phyloP scores from a whole-genome alignment of 2,888 invertebrate species.

The Gonocerus acuteangulatus region DNA sequence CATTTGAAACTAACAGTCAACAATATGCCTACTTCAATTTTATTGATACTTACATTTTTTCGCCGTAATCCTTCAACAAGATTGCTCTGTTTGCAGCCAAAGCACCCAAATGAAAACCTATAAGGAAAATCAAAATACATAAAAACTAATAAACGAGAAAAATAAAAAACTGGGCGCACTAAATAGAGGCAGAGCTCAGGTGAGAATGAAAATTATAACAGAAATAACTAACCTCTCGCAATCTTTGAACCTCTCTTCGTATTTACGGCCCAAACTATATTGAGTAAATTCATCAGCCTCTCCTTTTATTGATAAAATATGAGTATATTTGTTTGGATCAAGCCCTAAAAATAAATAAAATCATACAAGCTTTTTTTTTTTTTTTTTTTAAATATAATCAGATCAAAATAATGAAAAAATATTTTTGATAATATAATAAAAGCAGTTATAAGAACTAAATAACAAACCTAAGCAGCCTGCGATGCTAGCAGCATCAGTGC shows the following conservation, averaged over 20 bases:
- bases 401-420: not conserved
- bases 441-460: not conserved
- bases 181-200: not conserved
- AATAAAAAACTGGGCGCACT: too few relatives aligned
- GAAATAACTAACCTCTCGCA: conserved; percentile 45
- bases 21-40: too few relatives aligned
- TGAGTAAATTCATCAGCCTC: conserved; percentile 39
- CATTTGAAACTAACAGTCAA: too few relatives aligned
- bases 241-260: conserved; percentile 50
- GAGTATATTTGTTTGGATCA: conserved; percentile 46
- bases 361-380: not conserved
- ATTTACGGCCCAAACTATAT: conserved; percentile 41
- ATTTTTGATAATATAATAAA: not conserved
- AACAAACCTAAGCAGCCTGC: conserved; percentile 75
- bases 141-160: too few relatives aligned
- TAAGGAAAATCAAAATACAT: conserved; percentile 30
- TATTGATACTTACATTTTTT: conserved; percentile 7
- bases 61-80: conserved; percentile 21
- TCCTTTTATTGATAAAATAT: conserved; percentile 32
- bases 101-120: conserved; percentile 58
- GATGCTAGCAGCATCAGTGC: conserved; percentile 80
- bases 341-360: conserved; percentile 42
- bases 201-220: not conserved
- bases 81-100: conserved; percentile 38
- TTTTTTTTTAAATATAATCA: too few relatives aligned